These are phyloP conservation scores for Alexandromys fortis DNA, from an alignment of 2,113 vertebrate genomes.

Conservation along the genomic window DNA sequence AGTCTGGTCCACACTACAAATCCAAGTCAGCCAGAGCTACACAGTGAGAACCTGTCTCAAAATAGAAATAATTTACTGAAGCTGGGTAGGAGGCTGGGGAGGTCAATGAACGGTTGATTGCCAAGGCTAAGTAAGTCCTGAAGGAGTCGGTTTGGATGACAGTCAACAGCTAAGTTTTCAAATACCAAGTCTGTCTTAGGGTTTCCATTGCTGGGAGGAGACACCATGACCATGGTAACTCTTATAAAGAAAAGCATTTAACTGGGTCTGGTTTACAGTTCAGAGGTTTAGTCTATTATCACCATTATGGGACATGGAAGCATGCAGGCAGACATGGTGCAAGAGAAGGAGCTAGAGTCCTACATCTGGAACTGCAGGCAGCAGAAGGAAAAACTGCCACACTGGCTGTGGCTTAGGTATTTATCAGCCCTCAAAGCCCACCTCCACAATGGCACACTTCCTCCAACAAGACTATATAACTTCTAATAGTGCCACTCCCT, in stretches of 20 bases:
- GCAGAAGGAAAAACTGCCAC: background rate
- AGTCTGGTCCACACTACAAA: background rate
- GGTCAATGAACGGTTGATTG: background rate
- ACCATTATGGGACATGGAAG: background rate
- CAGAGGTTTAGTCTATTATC: too few species aligned
- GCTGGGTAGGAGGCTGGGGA: background rate
- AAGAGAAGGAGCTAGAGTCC: background rate
- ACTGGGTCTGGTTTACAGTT: background rate
- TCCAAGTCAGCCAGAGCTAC: background rate
- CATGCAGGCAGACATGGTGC: background rate
- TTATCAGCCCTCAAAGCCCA: background rate
- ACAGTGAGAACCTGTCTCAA: background rate
- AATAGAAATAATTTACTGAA: background rate
- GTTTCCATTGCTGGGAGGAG: background rate
- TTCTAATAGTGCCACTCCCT: background rate
- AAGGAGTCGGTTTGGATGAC: too few species aligned
- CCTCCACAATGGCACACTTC: background rate
- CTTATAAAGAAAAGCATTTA: background rate
- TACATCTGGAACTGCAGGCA: background rate
- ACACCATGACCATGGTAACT: background rate
- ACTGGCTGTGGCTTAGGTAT: background rate
- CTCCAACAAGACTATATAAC: background rate
- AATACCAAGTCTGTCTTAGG: background rate
- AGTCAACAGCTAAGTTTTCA: background rate
- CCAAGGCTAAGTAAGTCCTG: too few species aligned